Base-by-base conservation (phyloP, 2,888 invertebrate species). In the Microplitis manilae region DNA sequence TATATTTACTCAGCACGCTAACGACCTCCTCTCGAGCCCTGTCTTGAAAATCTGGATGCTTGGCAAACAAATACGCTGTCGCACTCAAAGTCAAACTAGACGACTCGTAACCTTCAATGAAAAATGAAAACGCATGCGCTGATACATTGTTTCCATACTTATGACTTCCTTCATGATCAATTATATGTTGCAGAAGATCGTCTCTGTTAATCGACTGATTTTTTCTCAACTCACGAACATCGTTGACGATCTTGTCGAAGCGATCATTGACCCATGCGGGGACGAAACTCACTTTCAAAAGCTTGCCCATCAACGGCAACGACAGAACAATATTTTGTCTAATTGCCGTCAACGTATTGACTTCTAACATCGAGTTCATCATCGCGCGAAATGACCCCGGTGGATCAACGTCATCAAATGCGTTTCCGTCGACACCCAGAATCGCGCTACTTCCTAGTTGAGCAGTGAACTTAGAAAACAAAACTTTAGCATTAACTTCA, bases 21-120 rank as follows among this genome's bases (percentile, higher is more conserved):
- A 85, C 80, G 59, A 92, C 90, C 86, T 92, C 92, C 20, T 88
- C 80, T 15, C 91, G 86, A 7, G 91, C 81, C 80, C 86, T 90
- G 1, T 89, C 85, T 79, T 92, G 92, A 40, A 91, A 84, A 4
- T 90, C 86, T 15, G 84, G 87, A 81, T 91, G 84, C 7, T 89
- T 80, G 2, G 91, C 90, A 1, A 92, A 81, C 80, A 90, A 88
- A 80, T 91, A 91, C 0, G 90, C 83, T 5, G 90, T 86, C 77
- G 91, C 91, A 15, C 89, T 88, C 74, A 91, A 84, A 1, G 90
- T 87, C 1, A 91, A 89, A 39, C 91, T 91, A 0, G 92, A 91
- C 1, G 92, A 92, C 84, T 92, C 92, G 80, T 89, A 91, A 1
- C 91, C 91, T 41, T 91, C 92, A 1, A 91, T 81, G 81, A 92